Evolutionary conservation across 2,797 vertebrate genomes (phyloP).

Genomic region (Sebastes ruberrimus): DNA sequence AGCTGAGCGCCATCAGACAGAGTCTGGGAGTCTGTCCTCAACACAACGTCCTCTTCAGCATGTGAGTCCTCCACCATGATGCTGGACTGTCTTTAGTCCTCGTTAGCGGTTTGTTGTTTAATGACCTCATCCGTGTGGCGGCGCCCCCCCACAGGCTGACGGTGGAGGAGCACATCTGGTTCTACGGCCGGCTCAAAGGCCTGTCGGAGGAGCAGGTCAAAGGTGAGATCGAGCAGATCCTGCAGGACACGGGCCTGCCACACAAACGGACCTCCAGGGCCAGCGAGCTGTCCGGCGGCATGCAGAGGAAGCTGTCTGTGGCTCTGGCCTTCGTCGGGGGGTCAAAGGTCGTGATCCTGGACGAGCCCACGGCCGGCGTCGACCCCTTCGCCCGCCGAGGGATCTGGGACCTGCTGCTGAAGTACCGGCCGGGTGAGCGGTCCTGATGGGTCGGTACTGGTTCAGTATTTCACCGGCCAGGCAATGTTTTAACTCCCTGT

Average conservation of each 20-base stretch:
- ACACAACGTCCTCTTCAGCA: conserved; percentile 95
- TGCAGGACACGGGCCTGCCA: conserved; percentile 90
- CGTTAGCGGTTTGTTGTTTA: no score
- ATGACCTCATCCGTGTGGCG: neutral
- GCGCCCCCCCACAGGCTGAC: conserved; percentile 85
- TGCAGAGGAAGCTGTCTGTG: conserved; percentile 97
- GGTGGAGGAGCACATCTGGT: conserved; percentile 98
- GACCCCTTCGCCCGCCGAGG: conserved; percentile 96
- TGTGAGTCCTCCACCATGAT: conserved; percentile 63
- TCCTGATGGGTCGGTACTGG: neutral
- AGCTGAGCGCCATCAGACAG: conserved; percentile 91
- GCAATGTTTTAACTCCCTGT: neutral
- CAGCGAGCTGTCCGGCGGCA: conserved; percentile 92
- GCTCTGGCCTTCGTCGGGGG: conserved; percentile 96
- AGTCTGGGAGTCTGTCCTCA: conserved; percentile 96
- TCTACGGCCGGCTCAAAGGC: conserved; percentile 95
- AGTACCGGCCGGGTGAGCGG: conserved; percentile 91
- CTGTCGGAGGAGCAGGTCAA: conserved; percentile 89
- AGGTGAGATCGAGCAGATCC: conserved; percentile 92
- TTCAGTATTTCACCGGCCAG: neutral
- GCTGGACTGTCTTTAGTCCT: neutral
- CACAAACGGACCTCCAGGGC: conserved; percentile 90
- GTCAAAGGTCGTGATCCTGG: conserved; percentile 96
- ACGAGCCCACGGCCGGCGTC: conserved; percentile 96
- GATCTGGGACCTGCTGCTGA: conserved; percentile 96